Evolutionary conservation across 1,140 invertebrate genomes (phyloP).

Genomic region (Pseudomyrmex gracilis): DNA sequence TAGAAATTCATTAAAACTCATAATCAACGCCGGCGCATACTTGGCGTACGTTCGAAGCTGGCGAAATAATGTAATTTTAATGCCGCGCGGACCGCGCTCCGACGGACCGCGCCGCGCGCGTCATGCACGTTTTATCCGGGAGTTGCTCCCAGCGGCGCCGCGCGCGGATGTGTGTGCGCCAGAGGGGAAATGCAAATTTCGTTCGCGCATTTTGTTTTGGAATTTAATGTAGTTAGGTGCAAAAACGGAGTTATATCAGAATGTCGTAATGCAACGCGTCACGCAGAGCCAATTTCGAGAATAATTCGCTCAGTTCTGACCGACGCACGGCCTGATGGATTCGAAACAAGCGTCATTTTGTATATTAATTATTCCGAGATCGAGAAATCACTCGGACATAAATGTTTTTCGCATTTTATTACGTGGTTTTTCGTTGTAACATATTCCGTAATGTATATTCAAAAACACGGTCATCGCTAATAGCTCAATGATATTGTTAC

Average conservation of each 20-base stretch:
- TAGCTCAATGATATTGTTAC: background rate
- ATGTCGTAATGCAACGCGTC: conserved; percentile 54
- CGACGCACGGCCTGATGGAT: conserved; percentile 40
- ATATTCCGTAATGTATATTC: background rate
- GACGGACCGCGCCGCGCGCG: conserved; percentile 25
- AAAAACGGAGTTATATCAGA: conserved; percentile 52
- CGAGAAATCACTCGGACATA: conserved; percentile 11
- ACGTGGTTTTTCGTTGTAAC: background rate
- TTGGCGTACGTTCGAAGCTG: conserved; percentile 54
- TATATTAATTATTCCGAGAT: conserved; percentile 37
- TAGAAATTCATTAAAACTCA: conserved; percentile 70
- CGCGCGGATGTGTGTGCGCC: conserved; percentile 7
- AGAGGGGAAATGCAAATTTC: conserved; percentile 55
- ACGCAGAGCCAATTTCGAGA: conserved; percentile 55
- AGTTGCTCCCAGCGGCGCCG: conserved; percentile 44
- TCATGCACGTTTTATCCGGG: conserved; percentile 57
- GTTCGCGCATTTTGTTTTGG: conserved; percentile 53
- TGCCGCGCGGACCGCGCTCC: conserved; percentile 29
- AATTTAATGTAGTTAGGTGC: conserved; percentile 58
- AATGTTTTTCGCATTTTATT: background rate
- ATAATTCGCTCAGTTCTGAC: conserved; percentile 50
- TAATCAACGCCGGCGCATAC: conserved; percentile 57
- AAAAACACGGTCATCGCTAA: background rate
- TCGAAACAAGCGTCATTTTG: background rate
- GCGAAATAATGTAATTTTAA: conserved; percentile 69